A percentile compares a stretch with the other conserved stretches of the same genome.
These are phyloP conservation scores for Megastigmus dorsalis DNA, from an alignment of 2,888 invertebrate species.

Conservation along the genomic window DNA sequence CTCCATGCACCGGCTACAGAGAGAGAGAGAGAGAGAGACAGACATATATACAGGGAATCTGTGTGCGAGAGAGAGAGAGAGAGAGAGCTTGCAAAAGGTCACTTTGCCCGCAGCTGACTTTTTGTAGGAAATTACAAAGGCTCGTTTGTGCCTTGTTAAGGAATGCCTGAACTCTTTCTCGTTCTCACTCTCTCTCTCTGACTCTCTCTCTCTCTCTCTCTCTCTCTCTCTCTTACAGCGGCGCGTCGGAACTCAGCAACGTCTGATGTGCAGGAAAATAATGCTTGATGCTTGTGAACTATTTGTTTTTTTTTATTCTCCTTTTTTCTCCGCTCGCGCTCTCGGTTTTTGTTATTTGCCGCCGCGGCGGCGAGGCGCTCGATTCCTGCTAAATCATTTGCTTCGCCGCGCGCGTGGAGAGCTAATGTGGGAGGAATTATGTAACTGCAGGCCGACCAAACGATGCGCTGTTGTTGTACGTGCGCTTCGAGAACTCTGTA, in stretches of 20 bases:
- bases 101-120: constrained; percentile 5
- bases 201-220: too few species aligned
- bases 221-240: too few species aligned
- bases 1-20: too few species aligned
- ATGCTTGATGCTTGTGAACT: background rate
- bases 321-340: too few species aligned
- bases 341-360: too few species aligned
- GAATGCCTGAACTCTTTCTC: constrained; percentile 21
- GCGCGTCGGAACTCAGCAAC: too few species aligned
- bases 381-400: background rate
- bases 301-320: background rate
- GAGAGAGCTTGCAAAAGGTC: constrained; percentile 35
- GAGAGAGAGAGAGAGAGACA: background rate
- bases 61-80: background rate
- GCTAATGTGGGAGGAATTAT: background rate
- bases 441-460: background rate
- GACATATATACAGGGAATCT: too few species aligned
- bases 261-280: too few species aligned
- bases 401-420: too few species aligned
- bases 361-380: too few species aligned
- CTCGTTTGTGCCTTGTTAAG: constrained; percentile 12
- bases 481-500: too few species aligned
- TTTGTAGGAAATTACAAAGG: constrained; percentile 27
- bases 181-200: background rate
- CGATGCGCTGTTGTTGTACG: background rate